Evolutionary conservation across 2,113 vertebrate species (phyloP).

Genomic region (Felis chaus): DNA sequence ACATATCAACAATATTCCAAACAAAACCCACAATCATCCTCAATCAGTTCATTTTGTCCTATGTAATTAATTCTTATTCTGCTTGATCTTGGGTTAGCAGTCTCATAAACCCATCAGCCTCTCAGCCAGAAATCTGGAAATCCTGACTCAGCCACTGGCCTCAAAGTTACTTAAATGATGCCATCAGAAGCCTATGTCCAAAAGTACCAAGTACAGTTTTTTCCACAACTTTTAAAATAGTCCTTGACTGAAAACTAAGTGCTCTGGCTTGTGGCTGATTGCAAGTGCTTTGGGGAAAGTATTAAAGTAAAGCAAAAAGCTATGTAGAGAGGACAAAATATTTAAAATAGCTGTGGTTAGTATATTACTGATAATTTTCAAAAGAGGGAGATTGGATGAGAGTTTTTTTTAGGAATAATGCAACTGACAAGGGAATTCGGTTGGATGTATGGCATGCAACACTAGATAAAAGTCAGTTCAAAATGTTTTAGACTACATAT

Average conservation of each 20-base stretch:
- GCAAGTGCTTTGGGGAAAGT: neutral
- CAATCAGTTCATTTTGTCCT: neutral
- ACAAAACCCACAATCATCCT: constrained; percentile 7
- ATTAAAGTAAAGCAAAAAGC: neutral
- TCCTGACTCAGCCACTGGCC: neutral
- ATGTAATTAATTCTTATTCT: neutral
- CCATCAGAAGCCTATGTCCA: neutral
- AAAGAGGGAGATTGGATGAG: neutral
- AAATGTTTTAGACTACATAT: neutral
- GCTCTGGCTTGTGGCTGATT: neutral
- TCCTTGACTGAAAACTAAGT: neutral
- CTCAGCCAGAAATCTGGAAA: neutral
- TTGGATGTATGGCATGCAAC: neutral
- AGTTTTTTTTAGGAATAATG: neutral
- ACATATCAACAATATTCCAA: neutral
- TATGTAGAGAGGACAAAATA: neutral
- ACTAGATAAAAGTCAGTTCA: neutral
- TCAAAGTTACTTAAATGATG: neutral
- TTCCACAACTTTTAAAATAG: neutral
- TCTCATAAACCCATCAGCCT: neutral
- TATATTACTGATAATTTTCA: neutral
- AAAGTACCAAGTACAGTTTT: neutral
- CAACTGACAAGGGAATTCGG: neutral
- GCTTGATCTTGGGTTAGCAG: neutral
- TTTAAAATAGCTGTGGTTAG: neutral